Evolutionary conservation across 2,797 vertebrate genomes (phyloP), one percentile per base, ranked within the genome.

Genomic region (Sparus aurata): DNA sequence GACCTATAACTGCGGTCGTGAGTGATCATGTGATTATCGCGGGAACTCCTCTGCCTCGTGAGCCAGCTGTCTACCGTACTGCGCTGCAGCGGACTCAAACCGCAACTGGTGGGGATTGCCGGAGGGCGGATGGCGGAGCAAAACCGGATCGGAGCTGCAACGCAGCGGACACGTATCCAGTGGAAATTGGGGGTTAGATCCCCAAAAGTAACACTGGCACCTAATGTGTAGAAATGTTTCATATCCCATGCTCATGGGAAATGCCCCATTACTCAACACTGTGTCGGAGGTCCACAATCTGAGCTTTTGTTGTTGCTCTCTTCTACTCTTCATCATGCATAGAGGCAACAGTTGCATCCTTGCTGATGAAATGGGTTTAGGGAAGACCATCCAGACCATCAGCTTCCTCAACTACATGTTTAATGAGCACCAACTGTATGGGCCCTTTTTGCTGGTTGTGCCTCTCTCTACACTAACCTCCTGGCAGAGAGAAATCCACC

Each of bases 381-480:
- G 98, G 54, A 99, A 99, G 95, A 99, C 98, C 60, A 99, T 99
- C 92, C 98, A 99, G 94, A 99, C 98, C 12, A 99, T 99, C 90
- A 96, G 95, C 83, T 99, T 99, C 93, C 92, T 99, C 69, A 98
- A 97, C 91, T 98, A 97, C 86, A 69, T 99, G 92, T 98, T 99
- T 84, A 93, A 97, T 2, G 98, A 99, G 18, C 98, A 99, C 90
- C 97, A 98, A 22, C 93, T 99, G 5, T 99, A 97, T 10, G 98
- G 98, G 12, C 98, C 98, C 50, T 99, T 98, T 85, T 80, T 99
- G 20, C 91, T 99, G 74, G 98, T 99, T n/a, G 98, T 99, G 25
- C 98, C 98, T 12, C 96, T 99, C 22, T 99, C 98, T 30, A 99
- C 98, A 1, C 95, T 99, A 46, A 98, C 97, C 3, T 99, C 97